These are phyloP conservation scores for Saccostrea cuccullata DNA, from an alignment of 1,140 invertebrate genomes.

Conservation along the genomic window DNA sequence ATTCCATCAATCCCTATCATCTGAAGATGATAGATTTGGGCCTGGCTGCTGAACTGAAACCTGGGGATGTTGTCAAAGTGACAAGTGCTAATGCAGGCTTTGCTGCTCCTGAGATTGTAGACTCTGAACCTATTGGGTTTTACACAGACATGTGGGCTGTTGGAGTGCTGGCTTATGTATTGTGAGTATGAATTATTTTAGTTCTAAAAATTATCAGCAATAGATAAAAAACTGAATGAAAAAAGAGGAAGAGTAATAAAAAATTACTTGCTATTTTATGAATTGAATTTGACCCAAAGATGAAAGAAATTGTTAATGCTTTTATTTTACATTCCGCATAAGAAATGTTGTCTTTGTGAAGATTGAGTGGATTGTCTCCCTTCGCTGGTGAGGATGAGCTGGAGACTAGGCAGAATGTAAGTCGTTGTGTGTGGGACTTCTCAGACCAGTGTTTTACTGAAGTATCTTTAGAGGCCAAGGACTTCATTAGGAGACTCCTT, in stretches of 20 bases:
- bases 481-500: slow-evolving; percentile 96
- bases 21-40: slow-evolving; percentile 99
- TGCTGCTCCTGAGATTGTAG: slow-evolving; percentile 99
- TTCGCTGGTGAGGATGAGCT: slow-evolving; percentile 99
- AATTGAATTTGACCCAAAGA: too few relatives aligned
- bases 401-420: slow-evolving; percentile 98
- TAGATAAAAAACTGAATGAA: too few relatives aligned
- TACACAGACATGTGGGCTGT: slow-evolving; percentile 99
- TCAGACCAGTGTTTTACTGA: slow-evolving; percentile 92
- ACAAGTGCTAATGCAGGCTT: slow-evolving; percentile 98
- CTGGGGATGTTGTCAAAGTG: slow-evolving; percentile 99
- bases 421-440: slow-evolving; percentile 99
- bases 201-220: too few relatives aligned
- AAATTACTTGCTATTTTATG: too few relatives aligned
- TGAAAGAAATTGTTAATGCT: too few relatives aligned
- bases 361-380: slow-evolving; percentile 96
- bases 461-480: slow-evolving; percentile 97
- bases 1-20: slow-evolving; percentile 94
- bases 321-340: too few relatives aligned
- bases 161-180: slow-evolving; percentile 96
- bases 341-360: slow-evolving; percentile 73
- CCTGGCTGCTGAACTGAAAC: slow-evolving; percentile 97
- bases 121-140: slow-evolving; percentile 98
- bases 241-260: too few relatives aligned
- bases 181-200: slow-evolving; percentile 87